Evolutionary conservation across 2,797 vertebrate species (phyloP).

Genomic region (Peromyscus aztecus): DNA sequence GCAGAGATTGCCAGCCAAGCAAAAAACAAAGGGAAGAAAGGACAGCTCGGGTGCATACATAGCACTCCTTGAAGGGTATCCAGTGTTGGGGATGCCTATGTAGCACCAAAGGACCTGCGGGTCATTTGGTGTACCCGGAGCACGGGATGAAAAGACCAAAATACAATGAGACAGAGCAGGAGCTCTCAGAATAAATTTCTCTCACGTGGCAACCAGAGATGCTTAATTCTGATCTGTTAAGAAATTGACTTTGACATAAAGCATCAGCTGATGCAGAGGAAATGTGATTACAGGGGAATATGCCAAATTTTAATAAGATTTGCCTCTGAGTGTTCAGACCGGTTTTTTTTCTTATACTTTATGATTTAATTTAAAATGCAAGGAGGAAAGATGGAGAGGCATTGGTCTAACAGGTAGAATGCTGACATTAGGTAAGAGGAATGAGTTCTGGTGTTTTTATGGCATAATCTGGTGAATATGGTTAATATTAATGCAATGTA

Average conservation of each 20-base stretch:
- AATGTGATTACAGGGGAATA: constrained; percentile 40
- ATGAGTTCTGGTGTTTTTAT: background rate
- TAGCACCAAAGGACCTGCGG: background rate
- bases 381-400: background rate
- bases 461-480: background rate
- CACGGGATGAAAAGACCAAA: background rate
- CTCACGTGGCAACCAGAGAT: background rate
- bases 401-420: background rate
- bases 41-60: background rate
- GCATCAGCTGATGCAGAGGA: constrained; percentile 37
- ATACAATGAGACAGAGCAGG: background rate
- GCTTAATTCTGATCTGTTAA: constrained; percentile 31
- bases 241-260: constrained; percentile 65
- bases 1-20: background rate
- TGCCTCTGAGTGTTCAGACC: constrained; percentile 21
- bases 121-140: background rate
- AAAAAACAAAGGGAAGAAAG: background rate
- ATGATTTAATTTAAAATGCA: constrained; percentile 67
- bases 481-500: background rate
- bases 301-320: constrained; percentile 31
- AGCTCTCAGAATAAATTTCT: constrained; percentile 1
- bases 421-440: background rate
- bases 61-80: background rate
- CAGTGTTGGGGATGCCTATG: background rate
- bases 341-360: constrained; percentile 24